Evolutionary conservation across 2,113 vertebrate species (phyloP).

Genomic region (Vidua chalybeata): DNA sequence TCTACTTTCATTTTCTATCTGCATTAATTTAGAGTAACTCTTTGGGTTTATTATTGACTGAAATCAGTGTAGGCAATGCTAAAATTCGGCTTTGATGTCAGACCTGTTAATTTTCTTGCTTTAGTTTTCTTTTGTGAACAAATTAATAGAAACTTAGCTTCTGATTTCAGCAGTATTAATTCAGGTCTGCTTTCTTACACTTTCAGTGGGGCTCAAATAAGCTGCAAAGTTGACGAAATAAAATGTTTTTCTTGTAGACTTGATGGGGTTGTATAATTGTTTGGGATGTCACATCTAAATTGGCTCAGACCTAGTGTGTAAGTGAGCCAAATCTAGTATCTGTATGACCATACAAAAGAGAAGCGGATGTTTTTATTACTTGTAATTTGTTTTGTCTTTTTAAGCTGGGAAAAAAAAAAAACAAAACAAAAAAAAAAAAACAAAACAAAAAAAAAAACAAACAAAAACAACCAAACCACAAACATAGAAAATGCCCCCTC

Average conservation of each 20-base stretch:
- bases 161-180: neutral
- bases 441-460: neutral
- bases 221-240: neutral
- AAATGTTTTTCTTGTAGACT: neutral
- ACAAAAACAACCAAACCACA: neutral
- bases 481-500: neutral
- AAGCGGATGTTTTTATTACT: neutral
- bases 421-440: too few species aligned
- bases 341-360: neutral
- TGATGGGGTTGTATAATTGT: neutral
- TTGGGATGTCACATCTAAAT: neutral
- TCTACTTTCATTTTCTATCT: slow-evolving; percentile 32
- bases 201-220: neutral
- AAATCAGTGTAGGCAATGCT: neutral
- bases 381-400: neutral
- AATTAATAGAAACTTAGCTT: neutral
- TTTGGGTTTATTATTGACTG: neutral
- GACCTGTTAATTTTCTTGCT: neutral
- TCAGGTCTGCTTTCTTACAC: neutral
- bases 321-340: neutral
- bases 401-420: neutral
- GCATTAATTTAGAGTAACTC: slow-evolving; percentile 15
- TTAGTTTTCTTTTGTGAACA: neutral
- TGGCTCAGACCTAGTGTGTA: neutral
- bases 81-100: neutral